Conservation (phyloP, 1,140 invertebrate species). For the Hyphantria cunea region DNA sequence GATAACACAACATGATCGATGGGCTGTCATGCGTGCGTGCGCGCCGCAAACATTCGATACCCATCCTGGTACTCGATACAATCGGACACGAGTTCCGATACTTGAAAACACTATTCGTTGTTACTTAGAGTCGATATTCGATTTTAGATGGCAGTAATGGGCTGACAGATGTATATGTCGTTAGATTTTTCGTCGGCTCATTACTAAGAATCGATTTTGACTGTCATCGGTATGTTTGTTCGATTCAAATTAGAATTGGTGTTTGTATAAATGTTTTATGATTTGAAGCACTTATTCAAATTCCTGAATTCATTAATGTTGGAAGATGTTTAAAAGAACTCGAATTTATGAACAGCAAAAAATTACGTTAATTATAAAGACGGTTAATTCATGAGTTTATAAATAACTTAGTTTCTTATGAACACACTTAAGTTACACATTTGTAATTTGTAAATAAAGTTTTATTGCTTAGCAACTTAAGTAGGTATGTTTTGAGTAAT, state of each 20-base stretch:
- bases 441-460: no score
- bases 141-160: slow-evolving; percentile 13
- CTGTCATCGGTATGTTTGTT: slow-evolving; percentile 28
- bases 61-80: slow-evolving; percentile 30
- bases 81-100: slow-evolving; percentile 29
- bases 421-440: no score
- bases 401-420: no score
- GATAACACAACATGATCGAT: slow-evolving; percentile 41
- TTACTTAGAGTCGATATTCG: slow-evolving; percentile 23
- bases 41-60: slow-evolving; percentile 35
- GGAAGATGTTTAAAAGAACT: no score
- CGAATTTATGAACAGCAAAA: no score
- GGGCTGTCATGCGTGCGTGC: slow-evolving; percentile 35
- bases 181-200: slow-evolving; percentile 32
- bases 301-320: no score
- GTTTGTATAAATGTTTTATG: slow-evolving; percentile 1
- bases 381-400: no score
- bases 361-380: no score
- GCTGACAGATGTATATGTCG: slow-evolving; percentile 28
- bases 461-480: no score
- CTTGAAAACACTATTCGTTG: slow-evolving; percentile 24
- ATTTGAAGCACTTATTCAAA: no score
- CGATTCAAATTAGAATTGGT: slow-evolving; percentile 11
- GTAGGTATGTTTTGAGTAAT: no score
- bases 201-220: slow-evolving; percentile 30